A percentile compares a stretch with the other conserved stretches of the same genome.
These are phyloP conservation scores for Torymus aiolomorphi DNA, from an alignment of 2,888 invertebrate species.

Conservation along the genomic window DNA sequence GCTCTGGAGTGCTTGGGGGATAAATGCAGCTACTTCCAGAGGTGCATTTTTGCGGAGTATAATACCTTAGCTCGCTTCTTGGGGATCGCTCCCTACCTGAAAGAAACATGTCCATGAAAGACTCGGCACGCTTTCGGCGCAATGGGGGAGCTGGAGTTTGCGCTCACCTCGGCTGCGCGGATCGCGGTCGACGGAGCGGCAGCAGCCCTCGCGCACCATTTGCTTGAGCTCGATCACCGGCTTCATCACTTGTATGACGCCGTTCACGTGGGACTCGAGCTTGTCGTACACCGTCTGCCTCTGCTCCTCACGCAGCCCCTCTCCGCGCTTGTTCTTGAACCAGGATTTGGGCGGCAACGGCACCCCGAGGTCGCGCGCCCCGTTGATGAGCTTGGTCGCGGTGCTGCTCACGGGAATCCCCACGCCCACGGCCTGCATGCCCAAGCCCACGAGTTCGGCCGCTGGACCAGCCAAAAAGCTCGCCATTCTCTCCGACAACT, in stretches of 20 bases:
- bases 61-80: neutral
- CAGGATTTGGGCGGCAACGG: conserved; percentile 41
- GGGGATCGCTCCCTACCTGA: neutral
- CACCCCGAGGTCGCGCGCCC: conserved; percentile 23
- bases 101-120: neutral
- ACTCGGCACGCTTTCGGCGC: too few relatives aligned
- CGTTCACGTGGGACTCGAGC: conserved; percentile 58
- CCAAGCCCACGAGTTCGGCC: conserved; percentile 59
- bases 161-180: conserved; percentile 20
- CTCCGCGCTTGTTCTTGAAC: conserved; percentile 27
- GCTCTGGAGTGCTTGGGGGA: neutral
- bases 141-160: too few relatives aligned
- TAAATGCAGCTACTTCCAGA: neutral
- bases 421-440: conserved; percentile 57
- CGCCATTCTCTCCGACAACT: conserved; percentile 3
- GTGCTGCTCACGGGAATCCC: conserved; percentile 55
- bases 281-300: conserved; percentile 56
- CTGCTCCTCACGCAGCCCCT: too few relatives aligned
- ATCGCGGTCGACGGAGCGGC: conserved; percentile 55
- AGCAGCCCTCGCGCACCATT: conserved; percentile 37
- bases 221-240: conserved; percentile 59
- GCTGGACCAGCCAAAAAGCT: conserved; percentile 58
- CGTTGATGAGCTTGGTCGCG: conserved; percentile 20
- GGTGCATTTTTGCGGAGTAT: conserved; percentile 18
- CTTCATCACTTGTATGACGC: conserved; percentile 57